A percentile compares a stretch with the other conserved stretches of the same genome.
These are phyloP conservation scores for Chelon auratus DNA, from an alignment of 2,797 vertebrate species.

Conservation along the genomic window DNA sequence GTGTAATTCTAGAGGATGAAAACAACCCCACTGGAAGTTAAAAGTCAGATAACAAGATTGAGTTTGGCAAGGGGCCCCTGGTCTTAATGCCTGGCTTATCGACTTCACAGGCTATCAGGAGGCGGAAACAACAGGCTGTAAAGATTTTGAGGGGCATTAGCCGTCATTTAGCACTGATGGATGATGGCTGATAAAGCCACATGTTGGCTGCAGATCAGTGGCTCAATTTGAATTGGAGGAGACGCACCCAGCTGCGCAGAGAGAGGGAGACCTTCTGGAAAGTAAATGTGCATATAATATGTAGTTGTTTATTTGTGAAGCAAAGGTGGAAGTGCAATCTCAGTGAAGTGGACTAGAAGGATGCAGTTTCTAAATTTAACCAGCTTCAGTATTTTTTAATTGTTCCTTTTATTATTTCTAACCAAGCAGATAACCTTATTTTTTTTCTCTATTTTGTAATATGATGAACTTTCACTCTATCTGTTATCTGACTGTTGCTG, in stretches of 20 bases:
- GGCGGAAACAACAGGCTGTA: conserved; percentile 60
- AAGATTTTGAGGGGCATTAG: conserved; percentile 64
- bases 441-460: neutral
- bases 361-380: neutral
- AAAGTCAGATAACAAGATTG: conserved; percentile 68
- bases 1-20: conserved; percentile 61
- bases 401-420: neutral
- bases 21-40: conserved; percentile 56
- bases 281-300: conserved; percentile 3
- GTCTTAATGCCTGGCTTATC: conserved; percentile 70
- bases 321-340: neutral
- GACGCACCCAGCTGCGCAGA: conserved; percentile 1
- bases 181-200: conserved; percentile 54
- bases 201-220: conserved; percentile 48
- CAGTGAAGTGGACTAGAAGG: neutral
- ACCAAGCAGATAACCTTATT: neutral
- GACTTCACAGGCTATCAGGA: conserved; percentile 64
- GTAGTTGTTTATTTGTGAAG: conserved; percentile 1
- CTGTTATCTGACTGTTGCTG: neutral
- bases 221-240: conserved; percentile 21
- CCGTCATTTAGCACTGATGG: conserved; percentile 61
- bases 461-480: neutral
- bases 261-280: conserved; percentile 29
- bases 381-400: no score
- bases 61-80: conserved; percentile 38